Evolutionary conservation across 2,113 vertebrate species (phyloP), one percentile per base, ranked within the genome.

Genomic region (Bagarius yarrelli): DNA sequence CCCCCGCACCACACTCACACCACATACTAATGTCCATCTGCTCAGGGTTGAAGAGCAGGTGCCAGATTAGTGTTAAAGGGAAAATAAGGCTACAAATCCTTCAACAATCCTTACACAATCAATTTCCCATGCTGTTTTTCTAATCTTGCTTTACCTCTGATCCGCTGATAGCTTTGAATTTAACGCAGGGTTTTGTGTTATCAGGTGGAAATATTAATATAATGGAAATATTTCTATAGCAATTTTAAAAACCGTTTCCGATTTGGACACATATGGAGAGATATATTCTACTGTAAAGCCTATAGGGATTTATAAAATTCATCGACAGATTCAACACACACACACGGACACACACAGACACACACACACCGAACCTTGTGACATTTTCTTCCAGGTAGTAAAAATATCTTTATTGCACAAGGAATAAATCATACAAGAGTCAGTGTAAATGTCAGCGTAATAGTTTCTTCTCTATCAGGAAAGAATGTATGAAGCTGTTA

Each of bases 401-500:
- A 75, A 69, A 57, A 36, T 36, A 66, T 63, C 44, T 55, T 47
- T 40, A 76, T 47, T 67, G 70, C 21, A 16, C 61, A 34, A 23
- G 61, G 87, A 84, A 83, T 79, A 78, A 57, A 80, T 83, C 78
- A 77, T 2, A 14, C n/a, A 73, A 59, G 74, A 73, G 21, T 56
- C 73, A 66, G 80, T 79, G 27, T 56, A 76, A 85, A 89, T 88
- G 87, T 85, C 85, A 81, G 53, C 73, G 72, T 88, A 80, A 89
- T 89, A 83, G 85, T 80, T 77, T 87, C 85, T 88, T 83, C 83
- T 86, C 81, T 44, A n/a, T 86, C 82, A 70, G 72, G 79, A 88
- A 85, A 84, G 78, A 84, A 87, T 88, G 83, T 83, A 88, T 78
- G 69, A 85, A 88, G 81, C 25, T 60, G 86, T 91, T 90, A 89